These are phyloP conservation scores for Leucoraja ocellata DNA, from an alignment of 2,797 vertebrate genomes.

Conservation along the genomic window DNA sequence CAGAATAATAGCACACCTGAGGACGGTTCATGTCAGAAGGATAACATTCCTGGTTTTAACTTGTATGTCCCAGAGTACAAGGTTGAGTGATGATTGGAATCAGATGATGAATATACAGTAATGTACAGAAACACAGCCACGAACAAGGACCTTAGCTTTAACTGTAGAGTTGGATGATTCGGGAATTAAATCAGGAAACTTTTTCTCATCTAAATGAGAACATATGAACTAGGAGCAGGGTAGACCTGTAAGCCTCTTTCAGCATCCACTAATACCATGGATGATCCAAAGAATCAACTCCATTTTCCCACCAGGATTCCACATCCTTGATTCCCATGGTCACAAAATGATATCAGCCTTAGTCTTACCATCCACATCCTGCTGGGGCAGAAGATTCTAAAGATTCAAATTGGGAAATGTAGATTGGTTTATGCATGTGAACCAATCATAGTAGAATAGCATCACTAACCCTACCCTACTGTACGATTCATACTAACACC, in stretches of 20 bases:
- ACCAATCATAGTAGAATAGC: too few relatives aligned
- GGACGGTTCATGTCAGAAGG: neutral
- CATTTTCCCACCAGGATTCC: neutral
- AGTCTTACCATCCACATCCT: neutral
- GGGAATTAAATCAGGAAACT: neutral
- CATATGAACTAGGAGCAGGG: neutral
- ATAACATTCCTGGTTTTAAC: neutral
- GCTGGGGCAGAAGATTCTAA: neutral
- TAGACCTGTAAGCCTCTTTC: neutral
- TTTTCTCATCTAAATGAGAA: neutral
- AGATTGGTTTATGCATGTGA: too few relatives aligned
- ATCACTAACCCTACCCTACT: too few relatives aligned
- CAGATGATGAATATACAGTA: neutral
- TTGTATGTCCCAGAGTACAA: neutral
- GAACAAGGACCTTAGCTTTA: neutral
- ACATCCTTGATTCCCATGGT: neutral
- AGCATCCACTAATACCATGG: neutral
- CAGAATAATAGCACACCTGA: neutral
- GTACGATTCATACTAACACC: too few relatives aligned
- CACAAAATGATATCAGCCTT: neutral
- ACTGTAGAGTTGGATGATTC: neutral
- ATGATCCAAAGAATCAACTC: neutral
- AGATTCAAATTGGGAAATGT: neutral
- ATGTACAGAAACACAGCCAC: neutral
- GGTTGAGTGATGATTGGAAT: neutral